Percentiles rank a stretch among this genome's conserved stretches.
phyloP scores from a whole-genome alignment of 2,888 invertebrate species.

The Euclidia mi region DNA sequence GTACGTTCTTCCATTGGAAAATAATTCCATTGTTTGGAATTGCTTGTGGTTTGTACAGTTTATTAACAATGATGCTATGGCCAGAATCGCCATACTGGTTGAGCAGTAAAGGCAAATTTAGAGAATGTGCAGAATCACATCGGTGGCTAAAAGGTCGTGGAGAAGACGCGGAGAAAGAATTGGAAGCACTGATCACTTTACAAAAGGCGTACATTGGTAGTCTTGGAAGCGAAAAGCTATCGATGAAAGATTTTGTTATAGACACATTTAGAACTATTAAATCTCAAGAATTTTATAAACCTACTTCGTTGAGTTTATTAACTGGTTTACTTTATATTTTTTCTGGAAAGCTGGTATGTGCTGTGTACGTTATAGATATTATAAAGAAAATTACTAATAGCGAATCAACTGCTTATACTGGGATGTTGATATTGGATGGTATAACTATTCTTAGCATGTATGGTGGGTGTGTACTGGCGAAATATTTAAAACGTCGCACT shows the following conservation, averaged over 20 bases:
- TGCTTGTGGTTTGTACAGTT: conserved; percentile 34
- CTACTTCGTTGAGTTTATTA: conserved; percentile 46
- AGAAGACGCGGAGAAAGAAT: conserved; percentile 59
- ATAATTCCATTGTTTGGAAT: conserved; percentile 54
- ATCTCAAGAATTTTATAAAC: conserved; percentile 61
- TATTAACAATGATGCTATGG: conserved; percentile 34
- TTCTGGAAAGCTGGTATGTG: conserved; percentile 64
- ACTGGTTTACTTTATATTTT: conserved; percentile 44
- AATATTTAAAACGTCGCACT: conserved; percentile 52
- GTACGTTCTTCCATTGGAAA: conserved; percentile 61
- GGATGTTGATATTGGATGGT: conserved; percentile 69
- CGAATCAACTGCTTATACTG: conserved; percentile 62
- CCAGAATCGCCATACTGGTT: conserved; percentile 64
- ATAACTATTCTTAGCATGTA: conserved; percentile 66
- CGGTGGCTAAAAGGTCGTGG: conserved; percentile 62
- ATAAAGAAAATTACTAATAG: conserved; percentile 62
- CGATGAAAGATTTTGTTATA: conserved; percentile 10
- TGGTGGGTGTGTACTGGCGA: conserved; percentile 34
- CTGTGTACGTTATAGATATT: conserved; percentile 66
- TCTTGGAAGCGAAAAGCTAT: conserved; percentile 5
- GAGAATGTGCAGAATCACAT: conserved; percentile 60
- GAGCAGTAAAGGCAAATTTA: conserved; percentile 60
- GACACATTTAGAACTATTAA: conserved; percentile 31
- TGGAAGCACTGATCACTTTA: conserved; percentile 53
- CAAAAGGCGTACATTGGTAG: conserved; percentile 51